These are phyloP conservation scores for Ctenomys sociabilis DNA, from an alignment of 2,113 vertebrate species.

Conservation along the genomic window DNA sequence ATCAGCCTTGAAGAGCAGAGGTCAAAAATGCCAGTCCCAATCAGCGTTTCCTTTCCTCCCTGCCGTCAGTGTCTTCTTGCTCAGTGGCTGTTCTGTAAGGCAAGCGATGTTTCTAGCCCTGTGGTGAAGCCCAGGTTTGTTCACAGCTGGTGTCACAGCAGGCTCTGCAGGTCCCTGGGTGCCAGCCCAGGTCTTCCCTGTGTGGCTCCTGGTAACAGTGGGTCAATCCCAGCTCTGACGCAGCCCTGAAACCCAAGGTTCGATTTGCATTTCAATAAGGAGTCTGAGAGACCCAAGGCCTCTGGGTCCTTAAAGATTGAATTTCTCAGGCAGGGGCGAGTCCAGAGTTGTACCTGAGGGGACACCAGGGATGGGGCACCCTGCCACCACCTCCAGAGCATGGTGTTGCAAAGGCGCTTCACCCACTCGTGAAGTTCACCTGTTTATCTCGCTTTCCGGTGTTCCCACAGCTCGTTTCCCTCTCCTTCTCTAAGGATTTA, in stretches of 20 bases:
- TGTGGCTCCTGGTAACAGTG: background rate
- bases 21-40: background rate
- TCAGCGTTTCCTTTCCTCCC: background rate
- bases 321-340: background rate
- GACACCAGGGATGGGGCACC: background rate
- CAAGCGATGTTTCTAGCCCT: background rate
- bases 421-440: background rate
- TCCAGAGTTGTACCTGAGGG: background rate
- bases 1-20: background rate
- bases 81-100: background rate
- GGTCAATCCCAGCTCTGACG: background rate
- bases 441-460: constrained; percentile 44
- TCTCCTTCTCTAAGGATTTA: constrained; percentile 71
- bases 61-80: background rate
- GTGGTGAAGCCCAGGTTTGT: accelerated
- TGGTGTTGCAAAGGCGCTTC: background rate
- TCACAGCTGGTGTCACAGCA: background rate
- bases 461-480: constrained; percentile 56
- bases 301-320: background rate
- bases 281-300: background rate
- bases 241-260: background rate
- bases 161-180: accelerated
- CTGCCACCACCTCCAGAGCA: background rate
- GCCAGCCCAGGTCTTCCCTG: background rate
- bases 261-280: constrained; percentile 64